A percentile compares a stretch with the other conserved stretches of the same genome.
Evolutionary conservation across 2,888 invertebrate genomes (phyloP).

Genomic region (Hirtodrosophila trivittata): DNA sequence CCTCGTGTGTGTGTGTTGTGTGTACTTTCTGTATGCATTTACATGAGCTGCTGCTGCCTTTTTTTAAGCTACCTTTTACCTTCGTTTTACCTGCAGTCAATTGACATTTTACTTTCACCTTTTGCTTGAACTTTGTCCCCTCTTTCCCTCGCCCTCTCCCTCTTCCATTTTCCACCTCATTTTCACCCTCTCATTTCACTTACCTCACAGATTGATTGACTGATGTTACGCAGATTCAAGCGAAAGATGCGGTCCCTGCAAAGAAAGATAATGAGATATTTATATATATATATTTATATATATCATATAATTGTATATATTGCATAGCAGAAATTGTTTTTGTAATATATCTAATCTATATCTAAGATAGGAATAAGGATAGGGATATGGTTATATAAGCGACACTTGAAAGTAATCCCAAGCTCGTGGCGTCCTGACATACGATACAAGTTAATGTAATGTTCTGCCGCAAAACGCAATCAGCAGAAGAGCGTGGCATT

Average conservation of each 20-base stretch:
- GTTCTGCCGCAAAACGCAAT: conserved; percentile 44
- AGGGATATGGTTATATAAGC: conserved; percentile 7
- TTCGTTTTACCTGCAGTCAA: conserved; percentile 37
- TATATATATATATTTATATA: not conserved
- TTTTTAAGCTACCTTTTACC: conserved; percentile 3
- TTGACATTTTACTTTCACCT: conserved; percentile 32
- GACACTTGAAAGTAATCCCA: conserved; percentile 68
- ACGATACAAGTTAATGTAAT: conserved; percentile 74
- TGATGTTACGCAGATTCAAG: conserved; percentile 87
- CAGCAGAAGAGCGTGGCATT: conserved; percentile 48
- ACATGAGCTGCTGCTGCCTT: conserved; percentile 33
- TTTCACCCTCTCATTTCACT: conserved; percentile 74
- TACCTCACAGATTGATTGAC: conserved; percentile 88
- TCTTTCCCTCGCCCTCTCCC: no score
- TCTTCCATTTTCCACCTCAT: no score
- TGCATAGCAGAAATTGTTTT: no score
- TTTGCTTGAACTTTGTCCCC: conserved; percentile 9
- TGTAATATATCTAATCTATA: conserved; percentile 6
- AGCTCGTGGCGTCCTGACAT: conserved; percentile 58
- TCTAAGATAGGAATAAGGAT: not conserved
- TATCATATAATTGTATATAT: no score
- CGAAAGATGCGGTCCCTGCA: conserved; percentile 88
- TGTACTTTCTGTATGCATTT: conserved; percentile 42
- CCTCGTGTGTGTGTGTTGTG: conserved; percentile 19
- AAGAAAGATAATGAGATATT: conserved; percentile 28